Conservation (phyloP, 1,140 invertebrate genomes). For the Calephelis virginiensis region DNA sequence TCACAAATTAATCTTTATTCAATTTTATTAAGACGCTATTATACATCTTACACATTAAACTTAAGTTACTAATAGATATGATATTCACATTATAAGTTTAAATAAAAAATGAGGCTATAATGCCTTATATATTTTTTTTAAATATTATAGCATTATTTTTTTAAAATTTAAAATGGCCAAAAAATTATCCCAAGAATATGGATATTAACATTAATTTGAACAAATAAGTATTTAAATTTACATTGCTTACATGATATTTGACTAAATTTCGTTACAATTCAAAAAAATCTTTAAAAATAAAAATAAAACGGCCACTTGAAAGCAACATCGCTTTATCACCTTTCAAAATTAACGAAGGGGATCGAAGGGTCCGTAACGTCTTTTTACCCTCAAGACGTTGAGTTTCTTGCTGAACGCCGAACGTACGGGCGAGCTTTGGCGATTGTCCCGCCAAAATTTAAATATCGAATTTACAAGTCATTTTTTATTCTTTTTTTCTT, state of each 20-base stretch:
- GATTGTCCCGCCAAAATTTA: constrained; percentile 48
- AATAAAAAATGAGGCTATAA: neutral
- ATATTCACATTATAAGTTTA: neutral
- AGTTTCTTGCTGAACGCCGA: constrained; percentile 70
- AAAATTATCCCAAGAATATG: too few relatives aligned
- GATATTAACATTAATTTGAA: too few relatives aligned
- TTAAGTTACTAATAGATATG: too few relatives aligned
- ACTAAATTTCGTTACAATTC: too few relatives aligned
- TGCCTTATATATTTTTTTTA: too few relatives aligned
- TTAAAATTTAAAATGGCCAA: too few relatives aligned
- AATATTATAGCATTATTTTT: too few relatives aligned
- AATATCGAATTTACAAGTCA: constrained; percentile 33
- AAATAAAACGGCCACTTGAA: constrained; percentile 43
- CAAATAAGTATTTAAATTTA: too few relatives aligned
- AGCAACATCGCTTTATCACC: constrained; percentile 50
- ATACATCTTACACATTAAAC: too few relatives aligned
- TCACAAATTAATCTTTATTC: too few relatives aligned
- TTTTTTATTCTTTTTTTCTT: constrained; percentile 20
- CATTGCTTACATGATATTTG: too few relatives aligned
- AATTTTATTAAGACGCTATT: too few relatives aligned
- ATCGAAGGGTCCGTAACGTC: constrained; percentile 70
- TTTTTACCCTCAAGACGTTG: constrained; percentile 68
- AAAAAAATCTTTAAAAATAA: neutral
- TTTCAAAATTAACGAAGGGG: constrained; percentile 63
- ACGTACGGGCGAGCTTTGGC: constrained; percentile 47